Base-by-base conservation (phyloP, 2,888 invertebrate species). In the Therioaphis trifolii region DNA sequence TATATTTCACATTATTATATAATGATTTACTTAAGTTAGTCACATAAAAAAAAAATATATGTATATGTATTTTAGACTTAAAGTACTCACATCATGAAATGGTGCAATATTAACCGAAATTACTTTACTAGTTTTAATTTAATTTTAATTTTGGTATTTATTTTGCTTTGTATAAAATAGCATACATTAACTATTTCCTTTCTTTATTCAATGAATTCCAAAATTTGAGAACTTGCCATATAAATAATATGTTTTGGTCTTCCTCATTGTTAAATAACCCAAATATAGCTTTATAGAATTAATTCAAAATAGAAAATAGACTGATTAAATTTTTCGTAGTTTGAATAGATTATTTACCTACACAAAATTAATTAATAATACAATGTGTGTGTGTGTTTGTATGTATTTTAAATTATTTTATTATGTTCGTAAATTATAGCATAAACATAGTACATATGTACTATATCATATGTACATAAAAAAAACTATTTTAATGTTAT, bases 401-500 rank as follows among this genome's bases (percentile, higher is more conserved):
- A 79, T 58, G 79, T 72, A 74, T 82, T 82, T 82, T 74, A 61
- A 82, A 82, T 82, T 61, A 82, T 74, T 82, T 82, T 74, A 74
- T 66, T 40, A 74, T 82, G 71, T 82, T 74, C 61, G 63, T 74
- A 63, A 74, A 82, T 49, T 63, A 27, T 74, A 74, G 72, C 21
- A 49, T 63, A 49, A 35, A 49, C n/a, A 77, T 74, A 49, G 71
- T 71, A 72, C 58, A 74, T 78, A 69, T 78, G 72, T 82, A 52
- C 61, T 78, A 69, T 82, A 21, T 82, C 52, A 72, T 82, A 74
- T 82, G 72, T 74, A 66, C 46, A 82, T 82, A 82, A 46, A 3
- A 69, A 66, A 82, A 74, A 82, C 72, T 80, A 80, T 80, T 72
- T 63, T 82, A 74, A 82, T 82, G 82, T 82, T 82, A 82, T 82